Base-by-base conservation (phyloP, 2,888 invertebrate species). In the Caenorhabditis sp. region DNA sequence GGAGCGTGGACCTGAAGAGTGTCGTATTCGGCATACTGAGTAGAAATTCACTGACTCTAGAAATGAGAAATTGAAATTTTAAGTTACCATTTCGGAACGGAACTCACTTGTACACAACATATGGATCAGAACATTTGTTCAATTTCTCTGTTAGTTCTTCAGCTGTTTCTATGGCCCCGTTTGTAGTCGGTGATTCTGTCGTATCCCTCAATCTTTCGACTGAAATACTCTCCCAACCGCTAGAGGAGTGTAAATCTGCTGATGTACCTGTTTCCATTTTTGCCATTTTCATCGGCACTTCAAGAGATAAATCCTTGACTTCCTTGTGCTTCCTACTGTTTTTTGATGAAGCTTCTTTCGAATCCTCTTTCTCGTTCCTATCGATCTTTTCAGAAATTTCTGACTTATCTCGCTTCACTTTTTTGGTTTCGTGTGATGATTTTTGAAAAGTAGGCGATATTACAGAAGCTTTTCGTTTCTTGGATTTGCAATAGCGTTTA, bases 21-120 rank as follows among this genome's bases (percentile, higher is more conserved):
- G 51, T 71, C 0, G 71, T 61, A 6, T 61, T 51, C 0, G 65
- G 56, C 1, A 71, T 24, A 1, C 28, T 71, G 35, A 81, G 55
- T 13, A 81, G 62, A 6, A 55, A 60, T 18, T 76, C 70, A 47
- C 81, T 67, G 26, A 70, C 58, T 65, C 81, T 81, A n/a, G 74
- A 37, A 32, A 32, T 32, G 4, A 32, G 32, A 6, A 32, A 6
- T 6, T 9, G 32, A 6, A 6, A 9, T 40, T 13, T 13, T 40
- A 8, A 11, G 2, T 13, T 11, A 40, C 6, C 2, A 8, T 13
- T 40, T 2, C 2, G 13, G 2, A 2, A 11, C 2, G 6, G 11
- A 68, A 47, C 74, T 56, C 24, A 76, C 81, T 70, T 76, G 26
- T 81, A 81, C 18, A 81, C 40, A 5, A 71, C 55, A 26, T 61